These are phyloP conservation scores for Drosophila hamatofila DNA, from an alignment of 2,888 invertebrate species.

Conservation along the genomic window DNA sequence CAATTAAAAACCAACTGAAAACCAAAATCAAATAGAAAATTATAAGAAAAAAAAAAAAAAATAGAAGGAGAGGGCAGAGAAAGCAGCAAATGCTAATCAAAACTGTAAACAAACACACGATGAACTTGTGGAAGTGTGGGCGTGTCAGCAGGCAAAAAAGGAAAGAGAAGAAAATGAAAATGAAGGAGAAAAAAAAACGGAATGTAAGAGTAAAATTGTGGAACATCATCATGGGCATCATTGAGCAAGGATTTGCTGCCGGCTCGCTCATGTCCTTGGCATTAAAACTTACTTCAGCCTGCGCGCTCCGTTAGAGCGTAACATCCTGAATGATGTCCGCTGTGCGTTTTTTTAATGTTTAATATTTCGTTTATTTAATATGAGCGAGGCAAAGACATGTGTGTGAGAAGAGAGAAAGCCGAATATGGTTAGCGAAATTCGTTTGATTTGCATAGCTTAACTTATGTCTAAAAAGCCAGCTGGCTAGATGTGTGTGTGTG, in stretches of 20 bases:
- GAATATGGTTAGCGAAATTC: slow-evolving; percentile 58
- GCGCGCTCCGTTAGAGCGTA: slow-evolving; percentile 85
- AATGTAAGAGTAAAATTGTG: slow-evolving; percentile 24
- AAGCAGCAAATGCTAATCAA: slow-evolving; percentile 8
- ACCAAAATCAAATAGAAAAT: slow-evolving; percentile 17
- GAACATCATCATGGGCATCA: slow-evolving; percentile 47
- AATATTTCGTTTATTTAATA: slow-evolving; percentile 10
- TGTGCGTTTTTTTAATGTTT: slow-evolving; percentile 33
- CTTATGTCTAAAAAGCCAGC: slow-evolving; percentile 23
- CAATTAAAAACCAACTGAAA: slow-evolving; percentile 72
- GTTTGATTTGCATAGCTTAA: slow-evolving; percentile 47
- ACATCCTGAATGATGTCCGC: slow-evolving; percentile 85
- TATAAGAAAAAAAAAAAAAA: neutral
- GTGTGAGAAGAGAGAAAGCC: slow-evolving; percentile 57
- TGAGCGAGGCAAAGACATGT: slow-evolving; percentile 56
- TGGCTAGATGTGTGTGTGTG: neutral
- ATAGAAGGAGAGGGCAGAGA: neutral
- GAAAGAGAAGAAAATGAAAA: neutral
- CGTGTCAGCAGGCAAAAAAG: slow-evolving; percentile 29
- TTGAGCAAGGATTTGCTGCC: slow-evolving; percentile 27
- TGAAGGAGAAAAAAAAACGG: neutral
- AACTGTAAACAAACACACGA: slow-evolving; percentile 56
- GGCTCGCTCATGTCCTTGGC: slow-evolving; percentile 33
- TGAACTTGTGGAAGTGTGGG: slow-evolving; percentile 29
- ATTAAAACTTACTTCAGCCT: slow-evolving; percentile 83